Percentiles rank a stretch among this genome's conserved stretches.
Evolutionary conservation across 2,113 vertebrate genomes (phyloP).

Genomic region (Microcebus jonahi): DNA sequence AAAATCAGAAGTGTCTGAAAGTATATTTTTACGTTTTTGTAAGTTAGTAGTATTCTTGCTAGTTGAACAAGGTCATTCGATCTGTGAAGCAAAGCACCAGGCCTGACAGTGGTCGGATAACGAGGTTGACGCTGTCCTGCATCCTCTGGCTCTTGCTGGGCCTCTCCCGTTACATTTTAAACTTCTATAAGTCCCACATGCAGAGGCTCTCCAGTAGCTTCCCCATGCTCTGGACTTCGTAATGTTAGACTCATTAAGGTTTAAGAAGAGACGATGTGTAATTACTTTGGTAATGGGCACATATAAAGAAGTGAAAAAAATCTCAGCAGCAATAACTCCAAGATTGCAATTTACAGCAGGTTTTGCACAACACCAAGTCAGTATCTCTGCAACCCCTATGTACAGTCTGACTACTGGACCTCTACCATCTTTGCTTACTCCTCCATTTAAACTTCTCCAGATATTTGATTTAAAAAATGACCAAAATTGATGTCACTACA

Average conservation of each 20-base stretch:
- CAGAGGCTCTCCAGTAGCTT: neutral
- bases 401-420: neutral
- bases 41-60: neutral
- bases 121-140: rapidly evolving
- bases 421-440: too few species aligned
- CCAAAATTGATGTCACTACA: neutral
- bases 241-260: neutral
- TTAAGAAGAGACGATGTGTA: neutral
- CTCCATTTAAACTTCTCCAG: neutral
- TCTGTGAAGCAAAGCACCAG: neutral
- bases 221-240: neutral
- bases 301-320: neutral
- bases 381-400: too few species aligned
- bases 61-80: neutral
- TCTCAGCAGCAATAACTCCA: too few species aligned
- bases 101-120: too few species aligned
- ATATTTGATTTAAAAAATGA: neutral
- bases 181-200: neutral
- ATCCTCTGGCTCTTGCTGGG: neutral
- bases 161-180: neutral
- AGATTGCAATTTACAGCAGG: too few species aligned
- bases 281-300: neutral
- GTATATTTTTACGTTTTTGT: neutral
- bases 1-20: neutral
- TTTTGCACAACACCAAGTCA: neutral